Percentiles rank a stretch among this genome's conserved stretches.
Evolutionary conservation across 2,888 invertebrate species (phyloP).

Genomic region (Zygothrica quintamaculata): DNA sequence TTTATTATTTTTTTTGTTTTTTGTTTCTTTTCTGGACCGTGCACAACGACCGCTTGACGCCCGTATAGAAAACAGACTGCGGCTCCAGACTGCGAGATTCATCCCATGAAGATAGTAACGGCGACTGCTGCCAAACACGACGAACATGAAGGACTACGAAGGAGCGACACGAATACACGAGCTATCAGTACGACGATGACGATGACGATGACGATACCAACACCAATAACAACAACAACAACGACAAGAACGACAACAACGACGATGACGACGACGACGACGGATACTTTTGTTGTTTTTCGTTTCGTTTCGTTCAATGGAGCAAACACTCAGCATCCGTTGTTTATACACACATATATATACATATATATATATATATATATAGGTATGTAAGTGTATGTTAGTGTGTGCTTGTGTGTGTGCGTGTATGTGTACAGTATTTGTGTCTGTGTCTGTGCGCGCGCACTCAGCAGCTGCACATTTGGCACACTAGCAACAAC

Average conservation of each 20-base stretch:
- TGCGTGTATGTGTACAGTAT: constrained; percentile 47
- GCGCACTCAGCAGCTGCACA: constrained; percentile 40
- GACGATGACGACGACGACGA: constrained; percentile 35
- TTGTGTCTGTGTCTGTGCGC: constrained; percentile 34
- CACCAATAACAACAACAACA: constrained; percentile 8
- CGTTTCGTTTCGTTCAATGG: constrained; percentile 53
- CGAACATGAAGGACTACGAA: constrained; percentile 5
- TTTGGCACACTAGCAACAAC: constrained; percentile 2
- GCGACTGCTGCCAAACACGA: constrained; percentile 35
- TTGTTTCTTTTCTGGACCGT: constrained; percentile 45
- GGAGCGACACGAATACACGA: constrained; percentile 10
- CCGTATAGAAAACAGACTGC: constrained; percentile 85
- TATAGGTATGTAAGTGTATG: constrained; percentile 8
- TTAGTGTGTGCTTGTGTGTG: constrained; percentile 22
- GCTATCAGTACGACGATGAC: constrained; percentile 7
- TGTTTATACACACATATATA: constrained; percentile 3
- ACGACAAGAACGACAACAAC: constrained; percentile 11
- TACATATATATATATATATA: constrained; percentile 22
- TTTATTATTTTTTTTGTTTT: constrained; percentile 6
- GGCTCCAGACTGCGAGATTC: constrained; percentile 78
- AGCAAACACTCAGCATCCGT: constrained; percentile 72
- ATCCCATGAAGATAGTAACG: constrained; percentile 79
- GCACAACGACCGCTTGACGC: constrained; percentile 84
- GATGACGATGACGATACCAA: constrained; percentile 13
- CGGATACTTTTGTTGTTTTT: constrained; percentile 46